Base-by-base conservation (phyloP, 2,797 vertebrate species). In the Chaenodraco wilsoni region DNA sequence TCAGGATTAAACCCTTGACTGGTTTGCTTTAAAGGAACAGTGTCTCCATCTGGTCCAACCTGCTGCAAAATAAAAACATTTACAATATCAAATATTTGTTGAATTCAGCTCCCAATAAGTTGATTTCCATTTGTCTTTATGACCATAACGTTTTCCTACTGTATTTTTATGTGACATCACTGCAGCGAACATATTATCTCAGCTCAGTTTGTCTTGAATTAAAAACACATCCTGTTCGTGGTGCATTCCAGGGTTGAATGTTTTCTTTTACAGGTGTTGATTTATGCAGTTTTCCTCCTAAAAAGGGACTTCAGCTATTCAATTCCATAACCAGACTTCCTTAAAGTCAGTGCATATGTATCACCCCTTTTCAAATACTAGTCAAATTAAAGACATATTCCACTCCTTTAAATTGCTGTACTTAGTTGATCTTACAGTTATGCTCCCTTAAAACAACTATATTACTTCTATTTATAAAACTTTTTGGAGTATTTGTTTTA, bases 401-500 rank as follows among this genome's bases (percentile, higher is more conserved):
- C 31, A 52, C 15, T 44, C 57, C 31, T 16, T 82, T 76, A 55
- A 61, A 66, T 54, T 27, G 27, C 41, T 5, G 17, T 41, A 31
- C 13, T 65, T 67, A 51, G 46, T 73, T 57, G 48, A 75, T 77
- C 31, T 51, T 40, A 51, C 60, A 79, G 52, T n/a, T 49, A 68
- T 41, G 19, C 52, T 31, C 21, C n/a, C 23, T 46, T 40, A 27
- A 79, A 83, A 72, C 59, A 72, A 72, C 57, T 76, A 60, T 3
- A 52, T 66, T 70, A 19, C 66, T 54, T 56, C 46, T 69, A 69
- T 74, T 84, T 65, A 55, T 62, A 65, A 71, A 43, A 56, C 2
- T 52, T 69, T 57, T 44, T 31, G 27, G 40, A 68, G 72, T 70
- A 66, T 86, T 82, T 79, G 57, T 57, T 83, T 79, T 33, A 68